Conservation (phyloP, 2,113 vertebrate genomes). For the Passer domesticus region DNA sequence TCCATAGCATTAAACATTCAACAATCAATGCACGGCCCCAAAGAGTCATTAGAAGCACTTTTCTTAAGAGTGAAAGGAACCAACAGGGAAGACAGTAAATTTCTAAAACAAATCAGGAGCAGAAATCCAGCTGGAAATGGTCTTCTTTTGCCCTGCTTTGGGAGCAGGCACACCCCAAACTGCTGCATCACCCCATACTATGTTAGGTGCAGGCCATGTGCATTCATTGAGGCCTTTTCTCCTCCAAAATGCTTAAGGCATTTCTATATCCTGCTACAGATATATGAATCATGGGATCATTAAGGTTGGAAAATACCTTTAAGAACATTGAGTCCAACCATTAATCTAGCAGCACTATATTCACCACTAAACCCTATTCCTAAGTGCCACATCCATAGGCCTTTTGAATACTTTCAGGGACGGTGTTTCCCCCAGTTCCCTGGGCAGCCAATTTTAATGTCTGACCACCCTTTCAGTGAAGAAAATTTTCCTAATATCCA, state of each 20-base stretch:
- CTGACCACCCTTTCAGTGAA: neutral
- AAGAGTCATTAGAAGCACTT: neutral
- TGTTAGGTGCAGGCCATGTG: fast-evolving
- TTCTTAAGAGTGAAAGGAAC: neutral
- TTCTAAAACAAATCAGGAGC: neutral
- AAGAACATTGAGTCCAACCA: neutral
- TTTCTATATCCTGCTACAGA: neutral
- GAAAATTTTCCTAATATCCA: neutral
- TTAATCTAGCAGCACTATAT: neutral
- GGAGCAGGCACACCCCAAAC: neutral
- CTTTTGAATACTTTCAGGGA: neutral
- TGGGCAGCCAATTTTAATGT: neutral
- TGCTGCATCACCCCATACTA: neutral
- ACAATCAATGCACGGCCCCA: neutral
- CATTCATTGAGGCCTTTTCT: neutral
- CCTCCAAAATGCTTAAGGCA: neutral
- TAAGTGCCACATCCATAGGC: neutral
- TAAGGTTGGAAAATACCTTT: neutral
- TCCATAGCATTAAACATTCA: neutral
- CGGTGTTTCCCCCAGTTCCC: neutral
- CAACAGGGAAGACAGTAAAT: neutral
- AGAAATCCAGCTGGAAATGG: neutral
- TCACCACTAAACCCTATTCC: neutral
- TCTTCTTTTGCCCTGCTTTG: neutral
- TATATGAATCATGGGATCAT: neutral